Conservation (phyloP, 2,113 vertebrate species). For the Aegithalos caudatus region DNA sequence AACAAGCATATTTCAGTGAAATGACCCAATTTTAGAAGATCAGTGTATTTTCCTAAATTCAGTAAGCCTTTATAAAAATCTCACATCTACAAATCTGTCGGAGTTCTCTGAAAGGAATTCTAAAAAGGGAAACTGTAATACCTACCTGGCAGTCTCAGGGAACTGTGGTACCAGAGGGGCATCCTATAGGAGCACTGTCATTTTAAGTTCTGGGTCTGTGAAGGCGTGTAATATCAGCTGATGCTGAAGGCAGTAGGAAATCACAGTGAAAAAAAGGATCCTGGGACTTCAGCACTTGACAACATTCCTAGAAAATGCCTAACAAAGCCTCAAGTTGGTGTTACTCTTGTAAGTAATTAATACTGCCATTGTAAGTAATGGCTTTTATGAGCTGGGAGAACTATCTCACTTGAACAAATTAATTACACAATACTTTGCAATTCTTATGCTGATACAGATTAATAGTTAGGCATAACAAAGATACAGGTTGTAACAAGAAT, state of each 20-base stretch:
- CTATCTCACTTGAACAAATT: background rate
- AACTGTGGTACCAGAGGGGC: background rate
- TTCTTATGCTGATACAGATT: background rate
- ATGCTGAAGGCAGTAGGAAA: background rate
- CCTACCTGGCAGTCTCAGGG: background rate
- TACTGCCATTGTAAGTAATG: background rate
- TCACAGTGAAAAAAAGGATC: background rate
- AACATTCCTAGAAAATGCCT: background rate
- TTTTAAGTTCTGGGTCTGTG: background rate
- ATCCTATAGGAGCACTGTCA: background rate
- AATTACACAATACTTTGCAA: background rate
- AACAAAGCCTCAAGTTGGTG: background rate
- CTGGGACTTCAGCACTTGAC: background rate
- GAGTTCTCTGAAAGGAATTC: slow-evolving; percentile 1
- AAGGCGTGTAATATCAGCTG: background rate
- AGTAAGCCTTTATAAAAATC: slow-evolving; percentile 3
- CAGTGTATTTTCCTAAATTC: slow-evolving; percentile 43
- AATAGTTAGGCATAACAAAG: background rate
- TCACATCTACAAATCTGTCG: background rate
- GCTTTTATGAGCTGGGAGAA: background rate
- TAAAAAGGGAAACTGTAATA: background rate
- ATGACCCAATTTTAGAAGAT: slow-evolving; percentile 48
- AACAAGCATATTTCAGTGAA: slow-evolving; percentile 30
- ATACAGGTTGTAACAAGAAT: background rate
- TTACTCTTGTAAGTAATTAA: background rate